A percentile compares a stretch with the other conserved stretches of the same genome.
These are phyloP conservation scores for Valencia hispanica DNA, from an alignment of 2,797 vertebrate genomes.

Conservation along the genomic window DNA sequence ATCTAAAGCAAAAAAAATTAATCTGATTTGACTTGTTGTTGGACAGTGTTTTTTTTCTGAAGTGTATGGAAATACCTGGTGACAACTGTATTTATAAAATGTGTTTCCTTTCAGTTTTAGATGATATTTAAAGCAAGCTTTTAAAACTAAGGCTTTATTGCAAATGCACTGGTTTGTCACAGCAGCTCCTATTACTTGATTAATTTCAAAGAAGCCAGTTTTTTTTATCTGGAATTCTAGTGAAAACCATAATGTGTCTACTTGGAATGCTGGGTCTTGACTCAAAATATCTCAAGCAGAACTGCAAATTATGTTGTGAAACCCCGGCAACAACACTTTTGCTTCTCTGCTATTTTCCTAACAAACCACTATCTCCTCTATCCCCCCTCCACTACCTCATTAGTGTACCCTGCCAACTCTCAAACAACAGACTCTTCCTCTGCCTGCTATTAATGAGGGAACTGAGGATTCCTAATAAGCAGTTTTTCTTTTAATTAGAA, in stretches of 20 bases:
- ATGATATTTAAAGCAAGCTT: background rate
- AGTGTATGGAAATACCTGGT: no score
- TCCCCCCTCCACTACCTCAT: slow-evolving; percentile 65
- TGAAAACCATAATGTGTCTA: background rate
- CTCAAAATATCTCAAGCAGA: background rate
- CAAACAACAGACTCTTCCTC: slow-evolving; percentile 74
- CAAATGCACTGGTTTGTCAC: background rate
- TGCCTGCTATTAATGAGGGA: slow-evolving; percentile 81
- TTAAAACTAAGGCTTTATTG: background rate
- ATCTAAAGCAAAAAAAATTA: no score
- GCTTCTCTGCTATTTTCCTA: slow-evolving; percentile 31
- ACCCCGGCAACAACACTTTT: slow-evolving; percentile 18
- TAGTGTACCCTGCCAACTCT: slow-evolving; percentile 75
- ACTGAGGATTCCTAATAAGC: slow-evolving; percentile 83
- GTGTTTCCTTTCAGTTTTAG: background rate
- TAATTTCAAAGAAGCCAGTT: background rate
- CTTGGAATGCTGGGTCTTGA: background rate
- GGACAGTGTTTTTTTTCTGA: no score
- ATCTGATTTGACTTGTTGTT: no score
- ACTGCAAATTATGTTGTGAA: background rate
- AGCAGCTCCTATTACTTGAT: background rate
- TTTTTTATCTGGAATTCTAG: background rate
- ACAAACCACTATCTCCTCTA: background rate
- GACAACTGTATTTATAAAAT: no score
- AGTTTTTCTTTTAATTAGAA: slow-evolving; percentile 87